phyloP scores from a whole-genome alignment of 2,113 vertebrate species.

The Acinonyx jubatus region DNA sequence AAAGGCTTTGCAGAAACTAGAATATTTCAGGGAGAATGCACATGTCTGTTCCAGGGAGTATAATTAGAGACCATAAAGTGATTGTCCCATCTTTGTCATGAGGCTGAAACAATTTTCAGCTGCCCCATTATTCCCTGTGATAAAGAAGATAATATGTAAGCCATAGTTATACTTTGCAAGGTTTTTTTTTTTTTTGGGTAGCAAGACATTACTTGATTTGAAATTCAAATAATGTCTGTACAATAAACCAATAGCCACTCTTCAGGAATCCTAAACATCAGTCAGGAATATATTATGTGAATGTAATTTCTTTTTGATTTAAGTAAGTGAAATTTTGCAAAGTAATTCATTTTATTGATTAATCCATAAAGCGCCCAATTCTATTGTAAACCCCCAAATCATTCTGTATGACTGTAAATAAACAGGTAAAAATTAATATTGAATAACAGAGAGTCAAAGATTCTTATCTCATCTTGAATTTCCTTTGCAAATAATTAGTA shows the following conservation, averaged over 20 bases:
- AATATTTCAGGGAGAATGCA: slow-evolving; percentile 54
- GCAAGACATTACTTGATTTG: slow-evolving; percentile 25
- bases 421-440: background rate
- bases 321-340: slow-evolving; percentile 35
- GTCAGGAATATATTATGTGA: background rate
- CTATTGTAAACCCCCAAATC: background rate
- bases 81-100: slow-evolving; percentile 47
- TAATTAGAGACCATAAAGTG: slow-evolving; percentile 53
- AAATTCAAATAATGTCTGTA: slow-evolving; percentile 44
- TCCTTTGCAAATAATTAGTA: background rate
- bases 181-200: background rate
- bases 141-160: slow-evolving; percentile 51
- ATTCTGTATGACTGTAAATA: background rate
- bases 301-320: background rate
- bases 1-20: slow-evolving; percentile 3
- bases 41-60: background rate
- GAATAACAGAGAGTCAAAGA: background rate
- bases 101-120: slow-evolving; percentile 65
- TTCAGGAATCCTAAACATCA: slow-evolving; percentile 28
- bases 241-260: background rate
- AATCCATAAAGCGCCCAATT: background rate
- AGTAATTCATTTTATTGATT: background rate
- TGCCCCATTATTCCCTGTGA: slow-evolving; percentile 48
- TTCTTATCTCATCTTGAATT: background rate
- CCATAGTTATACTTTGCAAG: slow-evolving; percentile 17